A percentile compares a stretch with the other conserved stretches of the same genome.
These are phyloP conservation scores for Diadumene lineata DNA, from an alignment of 92 coral and sea anemone genomes.

Conservation along the genomic window DNA sequence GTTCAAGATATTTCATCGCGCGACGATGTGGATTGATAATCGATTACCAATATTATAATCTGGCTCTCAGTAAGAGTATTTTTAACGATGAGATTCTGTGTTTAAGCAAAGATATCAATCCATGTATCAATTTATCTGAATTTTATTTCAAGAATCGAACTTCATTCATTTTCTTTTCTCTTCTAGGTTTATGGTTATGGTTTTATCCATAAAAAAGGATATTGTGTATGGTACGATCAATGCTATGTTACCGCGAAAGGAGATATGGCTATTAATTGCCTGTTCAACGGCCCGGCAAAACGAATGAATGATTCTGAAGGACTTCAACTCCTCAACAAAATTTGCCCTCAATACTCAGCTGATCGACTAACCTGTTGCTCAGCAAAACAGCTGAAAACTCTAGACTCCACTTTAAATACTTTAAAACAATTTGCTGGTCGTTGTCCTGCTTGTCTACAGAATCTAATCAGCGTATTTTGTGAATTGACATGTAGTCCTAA, in stretches of 20 bases:
- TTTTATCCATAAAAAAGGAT: slow-evolving; percentile 58
- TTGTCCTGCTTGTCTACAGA: slow-evolving; percentile 93
- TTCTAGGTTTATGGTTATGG: slow-evolving; percentile 24
- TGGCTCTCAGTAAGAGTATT: too few relatives aligned
- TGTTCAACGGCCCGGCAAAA: slow-evolving; percentile 89
- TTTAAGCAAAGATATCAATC: neutral
- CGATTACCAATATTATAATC: too few relatives aligned
- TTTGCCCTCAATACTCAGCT: slow-evolving; percentile 67
- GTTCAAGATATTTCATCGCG: too few relatives aligned
- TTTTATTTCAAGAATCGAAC: neutral
- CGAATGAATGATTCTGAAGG: slow-evolving; percentile 49
- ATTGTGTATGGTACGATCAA: slow-evolving; percentile 94
- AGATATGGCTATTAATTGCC: slow-evolving; percentile 56
- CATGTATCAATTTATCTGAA: slow-evolving; percentile 2
- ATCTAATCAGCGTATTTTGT: slow-evolving; percentile 79
- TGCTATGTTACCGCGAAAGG: slow-evolving; percentile 45
- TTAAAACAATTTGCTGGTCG: slow-evolving; percentile 67
- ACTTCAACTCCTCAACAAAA: slow-evolving; percentile 34
- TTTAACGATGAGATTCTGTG: too few relatives aligned
- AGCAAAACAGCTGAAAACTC: slow-evolving; percentile 49
- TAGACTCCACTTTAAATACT: slow-evolving; percentile 47
- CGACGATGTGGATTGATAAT: too few relatives aligned
- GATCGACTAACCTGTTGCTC: slow-evolving; percentile 73
- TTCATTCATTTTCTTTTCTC: too few relatives aligned
- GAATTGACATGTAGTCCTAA: slow-evolving; percentile 76